phyloP scores from a whole-genome alignment of 2,888 invertebrate genomes.

The Chrysina gloriosa region DNA sequence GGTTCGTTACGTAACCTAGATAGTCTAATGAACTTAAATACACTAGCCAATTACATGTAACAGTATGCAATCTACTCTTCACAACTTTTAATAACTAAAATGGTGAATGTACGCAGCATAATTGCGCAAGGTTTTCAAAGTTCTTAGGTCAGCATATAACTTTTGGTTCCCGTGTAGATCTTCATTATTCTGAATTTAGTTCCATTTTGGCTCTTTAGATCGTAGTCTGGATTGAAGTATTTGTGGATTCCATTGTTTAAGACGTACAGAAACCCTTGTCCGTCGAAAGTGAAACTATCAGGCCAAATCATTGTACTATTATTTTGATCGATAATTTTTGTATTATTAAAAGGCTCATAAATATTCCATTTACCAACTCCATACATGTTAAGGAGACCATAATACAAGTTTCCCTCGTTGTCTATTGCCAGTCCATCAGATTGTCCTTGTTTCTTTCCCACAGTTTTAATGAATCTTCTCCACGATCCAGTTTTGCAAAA shows the following conservation, averaged over 20 bases:
- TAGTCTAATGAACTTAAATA: conserved; percentile 17
- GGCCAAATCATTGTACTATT: conserved; percentile 76
- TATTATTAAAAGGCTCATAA: conserved; percentile 67
- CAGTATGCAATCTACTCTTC: neutral
- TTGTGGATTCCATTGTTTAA: conserved; percentile 67
- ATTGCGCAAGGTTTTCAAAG: neutral
- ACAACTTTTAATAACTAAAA: conserved; percentile 4
- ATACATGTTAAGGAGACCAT: conserved; percentile 74
- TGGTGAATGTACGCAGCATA: neutral
- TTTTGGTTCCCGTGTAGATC: conserved; percentile 70
- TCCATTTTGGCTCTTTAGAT: conserved; percentile 54
- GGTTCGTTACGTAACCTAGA: conserved; percentile 15
- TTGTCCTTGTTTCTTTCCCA: conserved; percentile 73
- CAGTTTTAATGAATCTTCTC: conserved; percentile 65
- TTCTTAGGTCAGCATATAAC: conserved; percentile 67
- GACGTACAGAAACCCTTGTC: conserved; percentile 70
- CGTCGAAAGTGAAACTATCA: conserved; percentile 75
- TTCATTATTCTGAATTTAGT: conserved; percentile 74
- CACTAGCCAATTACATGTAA: conserved; percentile 3
- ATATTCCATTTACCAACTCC: conserved; percentile 77
- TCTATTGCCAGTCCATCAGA: conserved; percentile 80
- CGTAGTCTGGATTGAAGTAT: conserved; percentile 67
- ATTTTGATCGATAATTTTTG: conserved; percentile 74
- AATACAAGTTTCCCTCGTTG: conserved; percentile 73
- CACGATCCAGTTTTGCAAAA: conserved; percentile 57